Evolutionary conservation across 2,797 vertebrate species (phyloP).

Genomic region (Sitta carolinensis): DNA sequence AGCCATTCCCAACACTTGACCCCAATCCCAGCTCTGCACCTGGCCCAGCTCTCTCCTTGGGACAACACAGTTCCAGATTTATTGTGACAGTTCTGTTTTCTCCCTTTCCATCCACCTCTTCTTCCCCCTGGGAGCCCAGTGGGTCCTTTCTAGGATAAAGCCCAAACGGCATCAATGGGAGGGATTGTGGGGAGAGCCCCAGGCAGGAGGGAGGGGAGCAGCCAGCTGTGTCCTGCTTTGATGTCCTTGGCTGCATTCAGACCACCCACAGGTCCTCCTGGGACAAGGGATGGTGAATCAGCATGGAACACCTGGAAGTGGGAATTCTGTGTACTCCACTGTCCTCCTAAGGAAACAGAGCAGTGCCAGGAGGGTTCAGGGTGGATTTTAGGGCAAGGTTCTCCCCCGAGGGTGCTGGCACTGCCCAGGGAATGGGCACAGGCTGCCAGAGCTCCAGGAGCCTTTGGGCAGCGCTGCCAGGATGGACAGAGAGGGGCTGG

Average conservation of each 20-base stretch:
- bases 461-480: too few species aligned
- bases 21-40: conserved; percentile 14
- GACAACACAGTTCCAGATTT: conserved; percentile 6
- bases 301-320: background rate
- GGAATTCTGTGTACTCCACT: background rate
- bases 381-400: accelerated
- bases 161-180: background rate
- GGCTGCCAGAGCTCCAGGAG: background rate
- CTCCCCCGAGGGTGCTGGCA: background rate
- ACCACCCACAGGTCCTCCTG: conserved; percentile 1
- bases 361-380: background rate
- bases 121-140: background rate
- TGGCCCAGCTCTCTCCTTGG: conserved; percentile 32
- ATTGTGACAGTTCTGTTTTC: background rate
- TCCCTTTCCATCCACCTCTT: background rate
- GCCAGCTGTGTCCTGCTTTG: conserved; percentile 38
- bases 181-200: background rate
- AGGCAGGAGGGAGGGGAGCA: background rate
- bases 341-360: background rate
- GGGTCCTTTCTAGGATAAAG: background rate
- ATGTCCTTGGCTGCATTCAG: conserved; percentile 27
- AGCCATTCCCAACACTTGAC: conserved; percentile 31
- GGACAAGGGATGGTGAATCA: background rate
- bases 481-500: too few species aligned
- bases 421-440: background rate